These are phyloP conservation scores for Eledona agricola DNA, from an alignment of 2,888 invertebrate species.

Conservation along the genomic window DNA sequence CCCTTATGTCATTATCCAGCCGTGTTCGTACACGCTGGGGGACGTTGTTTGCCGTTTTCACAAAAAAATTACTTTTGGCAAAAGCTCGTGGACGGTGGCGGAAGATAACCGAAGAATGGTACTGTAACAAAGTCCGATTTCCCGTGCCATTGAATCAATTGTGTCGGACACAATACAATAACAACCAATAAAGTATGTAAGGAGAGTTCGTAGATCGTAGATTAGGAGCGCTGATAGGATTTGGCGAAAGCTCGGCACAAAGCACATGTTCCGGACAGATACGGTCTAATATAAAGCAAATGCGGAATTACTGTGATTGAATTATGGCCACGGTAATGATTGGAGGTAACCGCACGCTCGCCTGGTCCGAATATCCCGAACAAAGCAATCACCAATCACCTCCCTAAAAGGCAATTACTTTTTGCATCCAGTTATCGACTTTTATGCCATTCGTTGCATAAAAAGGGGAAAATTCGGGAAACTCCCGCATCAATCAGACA, in stretches of 20 bases:
- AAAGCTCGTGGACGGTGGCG: too few species aligned
- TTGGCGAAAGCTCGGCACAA: slow-evolving; percentile 27
- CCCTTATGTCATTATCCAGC: slow-evolving; percentile 52
- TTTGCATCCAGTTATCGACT: slow-evolving; percentile 24
- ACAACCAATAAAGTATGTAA: slow-evolving; percentile 39
- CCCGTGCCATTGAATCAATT: slow-evolving; percentile 38
- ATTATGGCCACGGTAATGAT: slow-evolving; percentile 40
- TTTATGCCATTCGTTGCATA: slow-evolving; percentile 11
- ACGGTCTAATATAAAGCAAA: slow-evolving; percentile 38
- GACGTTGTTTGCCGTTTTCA: slow-evolving; percentile 27
- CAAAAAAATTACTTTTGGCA: too few species aligned
- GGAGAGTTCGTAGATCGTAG: slow-evolving; percentile 20
- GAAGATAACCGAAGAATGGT: slow-evolving; percentile 22
- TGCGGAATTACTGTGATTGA: slow-evolving; percentile 37
- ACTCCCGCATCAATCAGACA: neutral
- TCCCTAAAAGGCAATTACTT: slow-evolving; percentile 43
- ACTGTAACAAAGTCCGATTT: slow-evolving; percentile 32
- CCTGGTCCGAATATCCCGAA: slow-evolving; percentile 26
- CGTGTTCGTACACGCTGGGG: slow-evolving; percentile 33
- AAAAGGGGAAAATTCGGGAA: slow-evolving; percentile 5
- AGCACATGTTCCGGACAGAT: slow-evolving; percentile 34
- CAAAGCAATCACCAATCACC: slow-evolving; percentile 42
- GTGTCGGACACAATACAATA: slow-evolving; percentile 36
- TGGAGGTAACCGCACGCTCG: slow-evolving; percentile 38
- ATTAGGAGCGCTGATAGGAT: slow-evolving; percentile 29